These are phyloP conservation scores for Holothuria leucospilota DNA, from an alignment of 53 echinoderm and acorn worm species.

Conservation along the genomic window DNA sequence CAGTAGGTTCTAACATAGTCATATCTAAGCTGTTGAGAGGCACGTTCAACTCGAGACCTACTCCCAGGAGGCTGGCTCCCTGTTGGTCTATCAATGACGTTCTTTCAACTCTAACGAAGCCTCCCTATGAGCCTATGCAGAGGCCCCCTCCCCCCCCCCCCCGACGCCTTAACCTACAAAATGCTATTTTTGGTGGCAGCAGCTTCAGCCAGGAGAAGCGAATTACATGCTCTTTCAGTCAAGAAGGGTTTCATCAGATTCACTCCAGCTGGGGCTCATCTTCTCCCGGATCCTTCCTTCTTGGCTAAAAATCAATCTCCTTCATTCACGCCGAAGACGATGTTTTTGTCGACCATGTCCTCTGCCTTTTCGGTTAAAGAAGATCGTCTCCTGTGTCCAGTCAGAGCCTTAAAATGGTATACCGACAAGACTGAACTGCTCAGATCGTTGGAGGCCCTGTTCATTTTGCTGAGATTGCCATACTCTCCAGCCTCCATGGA, in stretches of 20 bases:
- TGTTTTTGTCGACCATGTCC: neutral
- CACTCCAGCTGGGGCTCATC: neutral
- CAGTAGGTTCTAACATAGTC: neutral
- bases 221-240: neutral
- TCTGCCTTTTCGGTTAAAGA: neutral
- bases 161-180: neutral
- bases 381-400: constrained; percentile 6
- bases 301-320: constrained; percentile 6
- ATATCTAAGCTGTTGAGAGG: neutral
- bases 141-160: neutral
- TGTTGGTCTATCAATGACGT: neutral
- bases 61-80: neutral
- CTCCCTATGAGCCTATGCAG: neutral
- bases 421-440: neutral
- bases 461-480: neutral
- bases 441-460: neutral
- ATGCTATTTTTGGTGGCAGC: neutral
- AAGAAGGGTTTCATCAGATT: neutral
- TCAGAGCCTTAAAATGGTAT: constrained; percentile 12
- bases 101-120: neutral
- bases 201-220: neutral
- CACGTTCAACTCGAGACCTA: neutral
- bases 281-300: neutral
- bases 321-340: neutral
- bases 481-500: too few species aligned